phyloP scores from a whole-genome alignment of 2,113 vertebrate genomes.

The Dasyprocta punctata region DNA sequence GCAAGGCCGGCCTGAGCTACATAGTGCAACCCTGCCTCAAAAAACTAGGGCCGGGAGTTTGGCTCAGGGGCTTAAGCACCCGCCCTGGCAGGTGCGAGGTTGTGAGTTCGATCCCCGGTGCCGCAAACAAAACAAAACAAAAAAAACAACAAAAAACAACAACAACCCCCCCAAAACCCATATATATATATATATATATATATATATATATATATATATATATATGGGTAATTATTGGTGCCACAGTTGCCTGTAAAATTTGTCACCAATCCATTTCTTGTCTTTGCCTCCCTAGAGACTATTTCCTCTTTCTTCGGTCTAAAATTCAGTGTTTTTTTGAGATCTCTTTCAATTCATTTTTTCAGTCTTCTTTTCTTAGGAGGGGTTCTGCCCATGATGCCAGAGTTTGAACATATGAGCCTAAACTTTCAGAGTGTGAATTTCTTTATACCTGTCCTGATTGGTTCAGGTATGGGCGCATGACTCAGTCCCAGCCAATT shows the following conservation, averaged over 20 bases:
- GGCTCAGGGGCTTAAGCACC: no score
- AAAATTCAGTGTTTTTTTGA: neutral
- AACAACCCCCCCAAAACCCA: no score
- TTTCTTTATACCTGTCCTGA: neutral
- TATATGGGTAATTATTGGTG: neutral
- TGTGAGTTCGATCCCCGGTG: no score
- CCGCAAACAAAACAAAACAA: no score
- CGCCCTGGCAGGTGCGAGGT: no score
- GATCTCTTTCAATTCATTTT: neutral
- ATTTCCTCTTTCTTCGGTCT: neutral
- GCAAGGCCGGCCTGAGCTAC: no score
- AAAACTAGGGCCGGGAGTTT: no score
- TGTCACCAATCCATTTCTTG: neutral
- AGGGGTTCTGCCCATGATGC: neutral
- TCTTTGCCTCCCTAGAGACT: neutral
- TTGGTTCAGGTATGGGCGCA: neutral
- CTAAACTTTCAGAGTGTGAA: accelerated
- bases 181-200: no score
- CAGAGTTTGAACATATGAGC: neutral
- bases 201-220: no score
- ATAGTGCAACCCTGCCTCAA: no score
- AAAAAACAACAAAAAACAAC: no score
- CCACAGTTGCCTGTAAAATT: neutral
- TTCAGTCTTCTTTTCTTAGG: neutral
- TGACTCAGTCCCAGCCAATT: neutral